Base-by-base conservation (phyloP, 1,140 invertebrate species). In the Tachypleus tridentatus region DNA sequence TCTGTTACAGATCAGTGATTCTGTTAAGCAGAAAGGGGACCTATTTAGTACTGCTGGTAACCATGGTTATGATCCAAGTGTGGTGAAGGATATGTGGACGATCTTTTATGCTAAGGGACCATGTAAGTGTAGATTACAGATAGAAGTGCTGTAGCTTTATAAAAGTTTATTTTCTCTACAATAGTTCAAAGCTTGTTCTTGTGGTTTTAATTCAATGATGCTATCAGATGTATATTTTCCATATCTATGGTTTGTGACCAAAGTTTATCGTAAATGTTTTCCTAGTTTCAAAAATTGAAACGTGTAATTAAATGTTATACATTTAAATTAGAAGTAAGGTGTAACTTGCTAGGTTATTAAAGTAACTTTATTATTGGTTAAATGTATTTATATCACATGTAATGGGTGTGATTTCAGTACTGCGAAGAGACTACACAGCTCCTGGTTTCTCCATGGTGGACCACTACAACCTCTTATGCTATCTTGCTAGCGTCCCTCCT, bases 31-130 rank as follows among this genome's bases (percentile, higher is more conserved):
- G 53, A 54, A 54, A n/a, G 4, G 11, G 3, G 49, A 48, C 60
- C 5, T 61, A 4, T n/a, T n/a, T 3, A 4, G 49, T 48, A 57
- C 56, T 54, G 4, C 29, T 49, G 76, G 76, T 51, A 65, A 70
- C 58, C 77, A 78, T 63, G 77, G 77, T 8, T 78, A 76, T 61
- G 69, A 73, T 58, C 70, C 72, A 49, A 65, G 72, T 48, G 64
- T 66, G 29, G 59, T 62, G 3, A 48, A 70, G 57, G 73, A 77
- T 49, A 78, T 78, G 77, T 69, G 75, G 60, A 74, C 73, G 4
- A 75, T 78, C 60, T 77, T 78, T 68, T 74, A 76, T 51, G 76
- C 74, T 8, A 73, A 69, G 62, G 77, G 77, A 52, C 76, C 76
- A 63, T 76, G 74, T 67, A 60, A 29, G 11, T 60, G 3, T 5